Evolutionary conservation across 2,888 invertebrate genomes (phyloP).

Genomic region (Drosophila kuntzei): DNA sequence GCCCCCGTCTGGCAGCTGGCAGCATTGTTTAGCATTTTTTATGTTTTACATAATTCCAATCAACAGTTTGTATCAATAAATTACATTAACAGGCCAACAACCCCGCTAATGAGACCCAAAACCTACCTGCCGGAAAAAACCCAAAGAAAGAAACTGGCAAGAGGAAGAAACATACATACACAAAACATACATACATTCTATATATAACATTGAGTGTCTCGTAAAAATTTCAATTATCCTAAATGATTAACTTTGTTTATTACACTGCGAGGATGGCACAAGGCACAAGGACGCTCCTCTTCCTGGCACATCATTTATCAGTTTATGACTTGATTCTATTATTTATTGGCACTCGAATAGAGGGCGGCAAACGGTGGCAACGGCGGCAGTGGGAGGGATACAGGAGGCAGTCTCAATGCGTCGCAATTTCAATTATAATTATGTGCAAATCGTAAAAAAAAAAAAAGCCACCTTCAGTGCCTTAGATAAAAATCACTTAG

Average conservation of each 20-base stretch:
- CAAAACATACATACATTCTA: slow-evolving; percentile 18
- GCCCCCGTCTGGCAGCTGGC: slow-evolving; percentile 5
- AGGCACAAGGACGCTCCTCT: slow-evolving; percentile 13
- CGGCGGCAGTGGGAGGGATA: background rate
- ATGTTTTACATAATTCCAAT: slow-evolving; percentile 64
- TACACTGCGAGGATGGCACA: slow-evolving; percentile 45
- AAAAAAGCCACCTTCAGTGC: slow-evolving; percentile 34
- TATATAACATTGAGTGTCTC: slow-evolving; percentile 70
- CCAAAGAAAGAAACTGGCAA: slow-evolving; percentile 4
- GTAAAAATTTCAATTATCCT: slow-evolving; percentile 84
- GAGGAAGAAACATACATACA: slow-evolving; percentile 20
- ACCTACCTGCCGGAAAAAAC: slow-evolving; percentile 52
- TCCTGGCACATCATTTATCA: slow-evolving; percentile 74
- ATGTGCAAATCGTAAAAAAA: slow-evolving; percentile 82
- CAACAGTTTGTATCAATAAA: slow-evolving; percentile 72
- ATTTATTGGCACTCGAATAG: slow-evolving; percentile 80
- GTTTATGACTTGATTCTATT: slow-evolving; percentile 84
- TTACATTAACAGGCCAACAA: slow-evolving; percentile 36
- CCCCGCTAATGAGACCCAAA: slow-evolving; percentile 58
- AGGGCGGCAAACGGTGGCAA: slow-evolving; percentile 21
- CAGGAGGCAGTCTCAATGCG: slow-evolving; percentile 39
- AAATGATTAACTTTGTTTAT: slow-evolving; percentile 84
- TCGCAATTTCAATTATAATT: slow-evolving; percentile 84
- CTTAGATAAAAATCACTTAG: slow-evolving; percentile 78
- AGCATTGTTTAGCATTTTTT: slow-evolving; percentile 38